Conservation (phyloP, 2,888 invertebrate species). For the Phalera bucephala region DNA sequence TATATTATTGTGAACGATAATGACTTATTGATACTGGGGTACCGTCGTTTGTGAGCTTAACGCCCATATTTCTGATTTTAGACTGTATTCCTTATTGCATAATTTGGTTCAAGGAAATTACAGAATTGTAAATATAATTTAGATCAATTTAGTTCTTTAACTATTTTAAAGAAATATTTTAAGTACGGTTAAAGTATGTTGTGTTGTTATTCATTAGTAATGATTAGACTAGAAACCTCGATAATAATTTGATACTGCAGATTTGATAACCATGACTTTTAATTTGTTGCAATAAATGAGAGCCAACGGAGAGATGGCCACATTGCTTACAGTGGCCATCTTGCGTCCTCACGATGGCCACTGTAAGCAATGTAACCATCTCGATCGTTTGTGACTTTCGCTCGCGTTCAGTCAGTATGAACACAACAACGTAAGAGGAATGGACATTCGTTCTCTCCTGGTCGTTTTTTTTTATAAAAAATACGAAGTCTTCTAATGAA, state of each 20-base stretch:
- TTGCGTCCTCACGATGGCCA: no score
- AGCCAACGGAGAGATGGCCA: no score
- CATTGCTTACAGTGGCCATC: no score
- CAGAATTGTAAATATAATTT: constrained; percentile 24
- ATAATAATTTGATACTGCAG: neutral
- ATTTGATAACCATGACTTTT: neutral
- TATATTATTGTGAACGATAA: neutral
- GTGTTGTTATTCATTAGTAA: neutral
- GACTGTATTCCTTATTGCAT: constrained; percentile 8
- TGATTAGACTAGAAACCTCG: neutral
- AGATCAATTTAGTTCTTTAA: neutral
- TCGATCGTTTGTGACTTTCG: no score
- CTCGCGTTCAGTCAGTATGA: no score
- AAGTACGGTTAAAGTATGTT: constrained; percentile 4
- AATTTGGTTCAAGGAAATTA: constrained; percentile 9
- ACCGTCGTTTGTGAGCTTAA: no score
- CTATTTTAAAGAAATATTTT: neutral
- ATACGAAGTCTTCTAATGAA: neutral
- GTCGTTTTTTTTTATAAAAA: neutral
- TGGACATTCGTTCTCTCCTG: neutral
- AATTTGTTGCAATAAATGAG: no score
- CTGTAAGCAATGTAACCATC: no score
- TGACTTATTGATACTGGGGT: neutral
- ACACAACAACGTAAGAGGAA: neutral
- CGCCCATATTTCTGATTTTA: neutral